A percentile compares a stretch with the other conserved stretches of the same genome.
Evolutionary conservation across 1,140 invertebrate species (phyloP).

Genomic region (Globodera rostochiensis): DNA sequence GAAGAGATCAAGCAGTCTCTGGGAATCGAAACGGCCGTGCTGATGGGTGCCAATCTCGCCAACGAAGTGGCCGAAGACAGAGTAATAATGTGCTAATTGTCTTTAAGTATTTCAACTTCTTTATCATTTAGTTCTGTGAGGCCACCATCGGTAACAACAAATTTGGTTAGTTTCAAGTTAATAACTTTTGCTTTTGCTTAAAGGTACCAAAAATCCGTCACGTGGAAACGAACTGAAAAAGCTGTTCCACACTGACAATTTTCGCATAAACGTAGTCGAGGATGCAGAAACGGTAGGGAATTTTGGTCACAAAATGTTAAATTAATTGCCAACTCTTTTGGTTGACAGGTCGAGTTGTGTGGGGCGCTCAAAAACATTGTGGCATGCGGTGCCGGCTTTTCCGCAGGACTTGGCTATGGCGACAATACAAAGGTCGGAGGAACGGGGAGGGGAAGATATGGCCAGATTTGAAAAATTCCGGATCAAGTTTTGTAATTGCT

Average conservation of each 20-base stretch:
- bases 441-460: background rate
- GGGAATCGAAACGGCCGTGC: conserved; percentile 84
- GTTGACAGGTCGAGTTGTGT: conserved; percentile 80
- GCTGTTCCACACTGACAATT: conserved; percentile 90
- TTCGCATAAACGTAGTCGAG: conserved; percentile 91
- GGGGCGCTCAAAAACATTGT: conserved; percentile 99
- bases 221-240: conserved; percentile 79
- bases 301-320: background rate
- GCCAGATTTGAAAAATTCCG: too few relatives aligned
- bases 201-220: conserved; percentile 65
- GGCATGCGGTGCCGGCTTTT: conserved; percentile 93
- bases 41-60: conserved; percentile 97
- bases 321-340: background rate
- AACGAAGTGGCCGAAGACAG: conserved; percentile 90
- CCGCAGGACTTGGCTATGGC: conserved; percentile 88
- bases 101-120: too few relatives aligned
- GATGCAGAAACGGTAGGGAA: conserved; percentile 80
- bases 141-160: conserved; percentile 82
- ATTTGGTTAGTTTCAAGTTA: too few relatives aligned
- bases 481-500: too few relatives aligned
- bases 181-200: background rate
- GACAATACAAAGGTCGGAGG: conserved; percentile 84
- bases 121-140: conserved; percentile 80
- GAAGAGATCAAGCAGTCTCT: conserved; percentile 84
- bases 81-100: conserved; percentile 26